Conservation (phyloP, 2,797 vertebrate species). For the Lateolabrax maculatus region DNA sequence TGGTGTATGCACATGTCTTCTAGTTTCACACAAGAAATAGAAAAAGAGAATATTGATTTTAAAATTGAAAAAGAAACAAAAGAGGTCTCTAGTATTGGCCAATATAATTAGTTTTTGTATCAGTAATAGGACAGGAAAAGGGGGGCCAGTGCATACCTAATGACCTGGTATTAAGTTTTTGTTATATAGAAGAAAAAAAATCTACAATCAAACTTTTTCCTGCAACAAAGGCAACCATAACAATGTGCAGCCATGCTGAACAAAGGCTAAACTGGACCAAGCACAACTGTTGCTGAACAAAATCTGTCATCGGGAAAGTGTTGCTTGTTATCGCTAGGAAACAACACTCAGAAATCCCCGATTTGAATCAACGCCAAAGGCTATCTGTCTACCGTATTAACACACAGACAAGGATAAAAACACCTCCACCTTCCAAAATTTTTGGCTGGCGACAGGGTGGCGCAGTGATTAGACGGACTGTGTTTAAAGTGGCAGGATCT, state of each 20-base stretch:
- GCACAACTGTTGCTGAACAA: neutral
- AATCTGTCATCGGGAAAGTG: conserved; percentile 4
- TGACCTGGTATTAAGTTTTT: neutral
- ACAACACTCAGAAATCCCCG: conserved; percentile 28
- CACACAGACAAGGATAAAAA: conserved; percentile 19
- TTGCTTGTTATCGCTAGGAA: conserved; percentile 46
- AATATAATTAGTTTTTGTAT: neutral
- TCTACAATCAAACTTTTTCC: neutral
- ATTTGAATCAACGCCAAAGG: conserved; percentile 17
- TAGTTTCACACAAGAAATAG: neutral
- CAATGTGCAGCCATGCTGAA: neutral
- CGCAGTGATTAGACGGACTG: conserved; percentile 22
- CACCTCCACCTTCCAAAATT: neutral
- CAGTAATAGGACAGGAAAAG: neutral
- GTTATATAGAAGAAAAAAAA: neutral
- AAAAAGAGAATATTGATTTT: neutral
- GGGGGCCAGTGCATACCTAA: neutral
- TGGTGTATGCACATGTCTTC: neutral
- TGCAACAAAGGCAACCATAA: neutral
- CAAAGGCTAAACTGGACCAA: neutral
- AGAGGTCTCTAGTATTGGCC: neutral
- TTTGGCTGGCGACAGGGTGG: conserved; percentile 9
- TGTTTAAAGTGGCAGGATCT: conserved; percentile 35
- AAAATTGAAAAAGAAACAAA: neutral
- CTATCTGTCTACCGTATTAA: conserved; percentile 19